Base-by-base conservation (phyloP, 2,113 vertebrate genomes). In the Pluvialis apricaria region DNA sequence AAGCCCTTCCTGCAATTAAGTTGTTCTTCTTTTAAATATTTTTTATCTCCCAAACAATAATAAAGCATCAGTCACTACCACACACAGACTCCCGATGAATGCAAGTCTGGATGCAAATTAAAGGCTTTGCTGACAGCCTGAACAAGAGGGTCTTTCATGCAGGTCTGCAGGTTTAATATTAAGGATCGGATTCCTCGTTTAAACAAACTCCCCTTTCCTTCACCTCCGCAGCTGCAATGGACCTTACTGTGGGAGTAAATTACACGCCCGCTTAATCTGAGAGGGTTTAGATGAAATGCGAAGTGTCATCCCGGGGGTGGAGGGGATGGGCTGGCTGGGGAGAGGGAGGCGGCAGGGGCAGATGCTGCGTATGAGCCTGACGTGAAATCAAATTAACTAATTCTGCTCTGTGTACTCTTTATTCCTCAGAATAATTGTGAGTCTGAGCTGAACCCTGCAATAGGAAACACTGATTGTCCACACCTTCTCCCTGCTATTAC, bases 21-120 rank as follows among this genome's bases (percentile, higher is more conserved):
- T 80, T 90, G 85, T 87, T 96, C 83, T 85, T 38, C 32, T 77
- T 80, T 95, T 72, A 82, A 95, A 70, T 94, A 91, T 95, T 94
- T 92, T 94, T 58, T 88, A 76, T 82, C 78, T 92, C 47, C 58
- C 82, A 73, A 94, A 82, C 40, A 76, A 69, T 70, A 94, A 82
- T 57, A 94, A 82, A 86, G 26, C 57, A 61, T 88, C 82, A 73
- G 71, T 82, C 84, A 88, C 42, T 87, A 89, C 70, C 73, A 82
- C 79, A 82, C 86, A 40, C 29, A 38, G 78, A 45, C 85, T 58
- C 86, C 62, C 66, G 75, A 80, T 71, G 66, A 92, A 90, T 81
- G 71, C 54, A 64, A 88, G 68, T n/a, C n/a, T 28, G 62, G 82
- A 86, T 52, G 58, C 78, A 94, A 76, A 82, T 72, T 60, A 92